A percentile compares a stretch with the other conserved stretches of the same genome.
Conservation (phyloP, 2,888 invertebrate species). For the Eupithecia subfuscata region DNA sequence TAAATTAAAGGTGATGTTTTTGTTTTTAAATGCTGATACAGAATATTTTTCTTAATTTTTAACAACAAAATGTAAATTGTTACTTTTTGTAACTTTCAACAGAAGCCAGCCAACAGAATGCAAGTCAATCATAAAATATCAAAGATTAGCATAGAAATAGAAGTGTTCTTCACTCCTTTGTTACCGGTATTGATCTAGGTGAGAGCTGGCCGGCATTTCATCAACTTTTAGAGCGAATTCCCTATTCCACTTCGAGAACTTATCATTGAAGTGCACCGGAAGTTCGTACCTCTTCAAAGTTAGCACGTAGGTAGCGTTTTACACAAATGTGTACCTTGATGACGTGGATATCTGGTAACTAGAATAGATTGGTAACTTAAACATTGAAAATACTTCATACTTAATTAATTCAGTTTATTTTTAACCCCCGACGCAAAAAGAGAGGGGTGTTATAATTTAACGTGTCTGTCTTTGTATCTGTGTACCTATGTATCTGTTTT, state of each 20-base stretch:
- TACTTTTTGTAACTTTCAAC: neutral
- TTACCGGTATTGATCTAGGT: conserved; percentile 34
- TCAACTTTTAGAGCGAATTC: conserved; percentile 63
- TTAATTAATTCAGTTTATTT: too few species aligned
- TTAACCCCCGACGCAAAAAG: too few species aligned
- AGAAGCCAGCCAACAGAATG: neutral
- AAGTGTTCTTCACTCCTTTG: conserved; percentile 17
- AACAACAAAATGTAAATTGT: too few species aligned
- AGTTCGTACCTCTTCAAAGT: conserved; percentile 76
- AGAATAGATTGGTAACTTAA: conserved; percentile 12
- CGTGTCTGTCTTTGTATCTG: too few species aligned
- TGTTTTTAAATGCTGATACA: too few species aligned
- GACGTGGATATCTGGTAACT: conserved; percentile 55
- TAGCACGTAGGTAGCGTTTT: conserved; percentile 73
- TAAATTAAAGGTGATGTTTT: too few species aligned
- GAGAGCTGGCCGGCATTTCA: conserved; percentile 55
- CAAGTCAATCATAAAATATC: conserved; percentile 25
- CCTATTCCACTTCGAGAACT: conserved; percentile 67
- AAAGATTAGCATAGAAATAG: conserved; percentile 35
- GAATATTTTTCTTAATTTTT: too few species aligned
- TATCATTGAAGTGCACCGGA: conserved; percentile 74
- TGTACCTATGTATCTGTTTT: too few species aligned
- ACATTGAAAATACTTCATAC: neutral
- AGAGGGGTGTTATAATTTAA: too few species aligned
- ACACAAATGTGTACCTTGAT: conserved; percentile 76